Evolutionary conservation across 2,888 invertebrate species (phyloP).

Genomic region (Physocephala rufipes): DNA sequence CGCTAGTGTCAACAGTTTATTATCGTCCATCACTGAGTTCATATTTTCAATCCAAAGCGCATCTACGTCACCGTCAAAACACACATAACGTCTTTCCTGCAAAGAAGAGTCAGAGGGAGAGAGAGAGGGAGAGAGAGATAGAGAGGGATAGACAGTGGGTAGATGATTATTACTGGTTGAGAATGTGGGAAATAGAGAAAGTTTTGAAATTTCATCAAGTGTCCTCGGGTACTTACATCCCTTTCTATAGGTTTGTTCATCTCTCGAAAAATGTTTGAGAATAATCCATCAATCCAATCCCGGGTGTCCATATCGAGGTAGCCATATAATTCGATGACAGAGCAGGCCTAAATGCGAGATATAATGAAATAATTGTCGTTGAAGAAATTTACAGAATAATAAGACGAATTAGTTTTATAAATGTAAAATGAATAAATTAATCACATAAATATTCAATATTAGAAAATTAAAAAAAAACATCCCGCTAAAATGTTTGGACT

Average conservation of each 20-base stretch:
- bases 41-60: conserved; percentile 96
- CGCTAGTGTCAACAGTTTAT: conserved; percentile 86
- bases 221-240: conserved; percentile 64
- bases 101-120: too few species aligned
- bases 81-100: conserved; percentile 80
- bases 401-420: neutral
- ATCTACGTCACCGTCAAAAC: conserved; percentile 95
- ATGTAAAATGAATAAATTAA: conserved; percentile 15
- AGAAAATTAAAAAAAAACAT: conserved; percentile 9
- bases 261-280: conserved; percentile 90
- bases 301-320: conserved; percentile 84
- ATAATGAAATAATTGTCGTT: conserved; percentile 30
- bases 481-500: too few species aligned
- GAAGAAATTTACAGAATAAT: too few species aligned
- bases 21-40: conserved; percentile 98
- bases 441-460: conserved; percentile 3
- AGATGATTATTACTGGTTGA: too few species aligned
- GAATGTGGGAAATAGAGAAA: too few species aligned
- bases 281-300: conserved; percentile 93
- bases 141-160: too few species aligned
- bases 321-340: conserved; percentile 90
- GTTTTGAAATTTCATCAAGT: too few species aligned
- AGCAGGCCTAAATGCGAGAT: conserved; percentile 72
- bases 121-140: too few species aligned
- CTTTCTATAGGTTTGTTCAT: conserved; percentile 78